These are phyloP conservation scores for Sinocyclocheilus grahami DNA, from an alignment of 2,113 vertebrate species.

Conservation along the genomic window DNA sequence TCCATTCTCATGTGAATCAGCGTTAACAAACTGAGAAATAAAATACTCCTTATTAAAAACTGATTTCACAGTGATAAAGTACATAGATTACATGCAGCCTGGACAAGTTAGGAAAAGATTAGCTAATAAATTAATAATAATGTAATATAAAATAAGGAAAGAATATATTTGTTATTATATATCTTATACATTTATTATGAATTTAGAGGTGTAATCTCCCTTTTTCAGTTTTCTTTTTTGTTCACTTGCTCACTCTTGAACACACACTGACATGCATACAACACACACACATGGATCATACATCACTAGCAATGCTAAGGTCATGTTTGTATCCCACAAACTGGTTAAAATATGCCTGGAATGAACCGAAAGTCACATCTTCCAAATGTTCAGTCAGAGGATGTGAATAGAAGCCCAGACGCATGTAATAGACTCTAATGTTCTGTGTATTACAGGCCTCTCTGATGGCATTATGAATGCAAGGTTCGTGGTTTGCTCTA, in stretches of 20 bases:
- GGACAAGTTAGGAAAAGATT: not conserved
- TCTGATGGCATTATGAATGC: conserved; percentile 36
- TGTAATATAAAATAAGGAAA: too few species aligned
- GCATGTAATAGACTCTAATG: conserved; percentile 17
- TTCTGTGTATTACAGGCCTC: conserved; percentile 1
- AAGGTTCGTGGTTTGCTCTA: conserved; percentile 32
- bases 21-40: not conserved
- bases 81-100: too few species aligned
- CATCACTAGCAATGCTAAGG: too few species aligned
- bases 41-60: not conserved
- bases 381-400: not conserved
- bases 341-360: too few species aligned
- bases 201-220: too few species aligned
- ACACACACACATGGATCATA: too few species aligned
- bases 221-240: not conserved
- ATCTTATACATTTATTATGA: too few species aligned
- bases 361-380: not conserved
- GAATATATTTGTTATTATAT: too few species aligned
- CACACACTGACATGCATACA: too few species aligned
- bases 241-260: not conserved
- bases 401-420: not conserved
- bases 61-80: not conserved
- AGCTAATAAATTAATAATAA: not conserved
- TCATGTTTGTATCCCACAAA: too few species aligned
- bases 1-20: conserved; percentile 2